phyloP scores from a whole-genome alignment of 2,113 vertebrate species.

The Tricholaema leucomelas region DNA sequence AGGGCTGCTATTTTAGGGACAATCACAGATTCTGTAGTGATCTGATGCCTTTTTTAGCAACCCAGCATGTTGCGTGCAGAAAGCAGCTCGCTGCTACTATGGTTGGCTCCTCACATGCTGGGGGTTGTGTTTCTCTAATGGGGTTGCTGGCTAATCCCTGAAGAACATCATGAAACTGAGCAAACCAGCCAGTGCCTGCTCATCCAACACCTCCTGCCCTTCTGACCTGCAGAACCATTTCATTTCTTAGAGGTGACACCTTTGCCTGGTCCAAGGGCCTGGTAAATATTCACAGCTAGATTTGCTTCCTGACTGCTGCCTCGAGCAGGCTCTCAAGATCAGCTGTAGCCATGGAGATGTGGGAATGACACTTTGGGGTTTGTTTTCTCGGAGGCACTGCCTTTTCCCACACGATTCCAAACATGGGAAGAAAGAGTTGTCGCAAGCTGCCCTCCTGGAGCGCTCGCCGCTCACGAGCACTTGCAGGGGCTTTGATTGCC shows the following conservation, averaged over 20 bases:
- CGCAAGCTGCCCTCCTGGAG: neutral
- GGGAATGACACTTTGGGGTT: neutral
- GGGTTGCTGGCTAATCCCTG: neutral
- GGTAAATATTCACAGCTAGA: neutral
- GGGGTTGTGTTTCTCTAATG: neutral
- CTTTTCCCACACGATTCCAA: neutral
- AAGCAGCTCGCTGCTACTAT: neutral
- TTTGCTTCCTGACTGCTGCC: constrained; percentile 23
- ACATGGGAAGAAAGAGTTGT: neutral
- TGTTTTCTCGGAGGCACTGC: neutral
- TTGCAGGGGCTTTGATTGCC: neutral
- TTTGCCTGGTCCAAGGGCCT: neutral
- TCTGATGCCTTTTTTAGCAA: neutral
- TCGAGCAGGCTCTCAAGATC: neutral
- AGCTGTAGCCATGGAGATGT: constrained; percentile 58
- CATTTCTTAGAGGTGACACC: neutral
- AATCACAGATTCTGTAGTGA: neutral
- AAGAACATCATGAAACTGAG: neutral
- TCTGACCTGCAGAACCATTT: neutral
- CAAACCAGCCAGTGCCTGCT: neutral
- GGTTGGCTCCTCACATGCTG: neutral
- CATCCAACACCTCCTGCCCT: neutral
- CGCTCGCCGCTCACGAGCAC: fast-evolving
- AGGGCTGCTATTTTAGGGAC: neutral
- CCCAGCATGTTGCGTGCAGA: neutral